Evolutionary conservation across 2,888 invertebrate genomes (phyloP).

Genomic region (Lithophane ornitopus): DNA sequence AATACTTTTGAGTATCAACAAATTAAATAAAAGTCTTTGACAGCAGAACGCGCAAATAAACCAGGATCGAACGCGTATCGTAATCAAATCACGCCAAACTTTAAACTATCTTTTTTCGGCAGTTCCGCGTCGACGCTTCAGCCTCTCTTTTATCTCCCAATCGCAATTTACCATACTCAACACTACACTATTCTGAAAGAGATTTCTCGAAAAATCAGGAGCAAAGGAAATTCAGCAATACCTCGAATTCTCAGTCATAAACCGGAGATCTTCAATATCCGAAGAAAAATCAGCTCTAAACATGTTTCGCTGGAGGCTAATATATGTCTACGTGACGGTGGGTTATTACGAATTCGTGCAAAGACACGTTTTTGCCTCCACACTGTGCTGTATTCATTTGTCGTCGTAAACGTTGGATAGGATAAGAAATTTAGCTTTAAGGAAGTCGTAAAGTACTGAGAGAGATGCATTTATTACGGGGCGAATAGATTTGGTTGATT

Average conservation of each 20-base stretch:
- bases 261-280: slow-evolving; percentile 64
- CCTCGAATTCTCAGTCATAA: slow-evolving; percentile 51
- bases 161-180: slow-evolving; percentile 51
- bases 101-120: slow-evolving; percentile 37
- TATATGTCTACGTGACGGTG: slow-evolving; percentile 62
- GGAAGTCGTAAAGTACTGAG: slow-evolving; percentile 35
- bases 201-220: slow-evolving; percentile 50
- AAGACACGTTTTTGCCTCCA: slow-evolving; percentile 48
- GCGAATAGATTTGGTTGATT: slow-evolving; percentile 35
- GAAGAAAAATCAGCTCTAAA: slow-evolving; percentile 62
- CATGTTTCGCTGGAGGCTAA: slow-evolving; percentile 57
- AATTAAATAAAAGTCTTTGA: not conserved
- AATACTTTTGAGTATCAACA: not conserved
- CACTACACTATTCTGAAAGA: slow-evolving; percentile 49
- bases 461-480: slow-evolving; percentile 34
- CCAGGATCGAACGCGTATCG: slow-evolving; percentile 10
- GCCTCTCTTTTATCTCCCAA: slow-evolving; percentile 46
- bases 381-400: slow-evolving; percentile 51
- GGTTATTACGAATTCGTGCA: slow-evolving; percentile 62
- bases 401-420: slow-evolving; percentile 49
- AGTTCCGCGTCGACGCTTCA: slow-evolving; percentile 32
- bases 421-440: slow-evolving; percentile 54
- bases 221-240: slow-evolving; percentile 52
- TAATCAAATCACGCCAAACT: slow-evolving; percentile 37
- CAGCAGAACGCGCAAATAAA: slow-evolving; percentile 9